A percentile compares a stretch with the other conserved stretches of the same genome.
Conservation (phyloP, 1,140 invertebrate genomes). For the Zophobas morio region DNA sequence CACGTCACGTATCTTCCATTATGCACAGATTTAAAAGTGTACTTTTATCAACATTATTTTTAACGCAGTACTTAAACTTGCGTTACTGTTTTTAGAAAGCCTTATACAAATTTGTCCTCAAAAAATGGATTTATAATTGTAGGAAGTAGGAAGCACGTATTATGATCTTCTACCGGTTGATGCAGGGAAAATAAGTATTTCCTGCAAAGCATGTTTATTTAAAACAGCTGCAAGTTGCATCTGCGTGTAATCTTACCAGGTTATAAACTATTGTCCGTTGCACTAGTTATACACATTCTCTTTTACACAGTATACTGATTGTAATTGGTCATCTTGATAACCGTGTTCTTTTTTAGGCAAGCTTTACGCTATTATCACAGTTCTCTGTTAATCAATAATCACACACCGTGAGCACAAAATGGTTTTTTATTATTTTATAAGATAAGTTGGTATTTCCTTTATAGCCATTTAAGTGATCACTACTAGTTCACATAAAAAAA, state of each 20-base stretch:
- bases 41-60: too few species aligned
- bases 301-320: conserved; percentile 13
- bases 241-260: conserved; percentile 23
- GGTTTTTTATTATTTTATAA: too few species aligned
- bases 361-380: not conserved
- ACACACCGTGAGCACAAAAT: too few species aligned
- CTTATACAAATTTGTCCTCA: too few species aligned
- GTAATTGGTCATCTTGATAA: conserved; percentile 20
- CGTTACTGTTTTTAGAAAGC: too few species aligned
- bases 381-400: too few species aligned
- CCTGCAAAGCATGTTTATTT: conserved; percentile 25
- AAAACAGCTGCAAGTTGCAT: conserved; percentile 35
- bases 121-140: too few species aligned
- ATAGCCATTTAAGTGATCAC: too few species aligned
- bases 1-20: conserved; percentile 26
- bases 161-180: conserved; percentile 1
- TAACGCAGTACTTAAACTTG: too few species aligned
- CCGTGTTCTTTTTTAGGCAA: too few species aligned
- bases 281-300: not conserved
- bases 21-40: conserved; percentile 37
- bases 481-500: too few species aligned
- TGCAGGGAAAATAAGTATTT: conserved; percentile 4
- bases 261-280: conserved; percentile 15
- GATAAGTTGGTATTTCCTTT: too few species aligned
- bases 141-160: not conserved